Evolutionary conservation across 2,888 invertebrate genomes (phyloP).

Genomic region (Tolmerus cingulatus): DNA sequence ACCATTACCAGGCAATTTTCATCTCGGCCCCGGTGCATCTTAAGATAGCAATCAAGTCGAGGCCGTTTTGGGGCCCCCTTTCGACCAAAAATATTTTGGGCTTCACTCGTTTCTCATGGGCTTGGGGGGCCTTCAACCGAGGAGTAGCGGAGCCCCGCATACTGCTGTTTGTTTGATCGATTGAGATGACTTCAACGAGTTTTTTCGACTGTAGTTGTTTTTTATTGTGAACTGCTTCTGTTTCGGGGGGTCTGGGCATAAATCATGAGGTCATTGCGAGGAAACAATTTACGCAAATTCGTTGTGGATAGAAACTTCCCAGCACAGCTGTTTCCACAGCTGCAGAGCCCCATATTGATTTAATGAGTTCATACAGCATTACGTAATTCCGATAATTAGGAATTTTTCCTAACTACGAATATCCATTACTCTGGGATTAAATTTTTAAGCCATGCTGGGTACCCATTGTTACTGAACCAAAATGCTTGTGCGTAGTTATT

Average conservation of each 20-base stretch:
- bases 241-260: background rate
- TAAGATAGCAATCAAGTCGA: background rate
- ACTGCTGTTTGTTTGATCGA: constrained; percentile 15
- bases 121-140: background rate
- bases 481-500: background rate
- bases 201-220: background rate
- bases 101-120: background rate
- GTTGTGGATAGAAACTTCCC: background rate
- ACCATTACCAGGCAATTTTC: constrained; percentile 3
- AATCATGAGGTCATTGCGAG: background rate
- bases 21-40: background rate
- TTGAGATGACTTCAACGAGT: constrained; percentile 3
- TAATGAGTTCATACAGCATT: background rate
- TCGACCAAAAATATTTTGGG: background rate
- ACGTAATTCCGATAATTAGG: background rate
- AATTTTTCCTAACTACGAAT: background rate
- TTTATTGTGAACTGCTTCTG: constrained; percentile 8
- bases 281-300: constrained; percentile 6
- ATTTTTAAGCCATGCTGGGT: background rate
- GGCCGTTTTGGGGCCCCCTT: background rate
- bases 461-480: background rate
- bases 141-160: background rate
- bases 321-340: background rate
- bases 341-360: background rate
- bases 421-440: background rate